A percentile compares a stretch with the other conserved stretches of the same genome.
These are phyloP conservation scores for Eublepharis macularius DNA, from an alignment of 2,113 vertebrate species.

Conservation along the genomic window DNA sequence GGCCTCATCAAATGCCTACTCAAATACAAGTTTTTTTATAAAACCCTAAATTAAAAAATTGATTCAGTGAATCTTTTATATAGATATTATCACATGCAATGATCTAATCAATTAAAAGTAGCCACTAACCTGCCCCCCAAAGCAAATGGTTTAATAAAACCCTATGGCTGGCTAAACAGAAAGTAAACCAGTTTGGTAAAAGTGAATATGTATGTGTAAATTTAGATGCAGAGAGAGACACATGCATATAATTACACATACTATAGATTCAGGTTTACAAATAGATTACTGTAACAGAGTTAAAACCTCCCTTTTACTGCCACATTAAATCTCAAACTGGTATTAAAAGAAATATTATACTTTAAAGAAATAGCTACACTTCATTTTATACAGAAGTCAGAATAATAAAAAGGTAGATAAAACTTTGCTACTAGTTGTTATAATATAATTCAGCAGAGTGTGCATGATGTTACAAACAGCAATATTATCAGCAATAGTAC, in stretches of 20 bases:
- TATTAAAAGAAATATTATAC: conserved; percentile 12
- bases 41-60: background rate
- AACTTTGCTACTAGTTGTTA: background rate
- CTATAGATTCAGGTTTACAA: conserved; percentile 31
- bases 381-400: conserved; percentile 25
- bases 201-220: conserved; percentile 43
- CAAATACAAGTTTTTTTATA: background rate
- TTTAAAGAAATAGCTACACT: conserved; percentile 30
- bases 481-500: background rate
- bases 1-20: conserved; percentile 60
- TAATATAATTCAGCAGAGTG: conserved; percentile 12
- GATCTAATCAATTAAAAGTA: conserved; percentile 22
- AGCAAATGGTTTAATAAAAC: conserved; percentile 18
- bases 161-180: conserved; percentile 59
- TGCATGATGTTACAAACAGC: conserved; percentile 2
- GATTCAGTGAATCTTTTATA: background rate
- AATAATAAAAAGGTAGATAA: conserved; percentile 38
- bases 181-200: conserved; percentile 46
- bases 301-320: conserved; percentile 34
- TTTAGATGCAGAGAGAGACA: conserved; percentile 38
- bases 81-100: background rate
- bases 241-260: conserved; percentile 26
- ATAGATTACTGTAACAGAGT: conserved; percentile 19
- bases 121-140: conserved; percentile 55
- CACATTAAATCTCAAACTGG: conserved; percentile 12